Evolutionary conservation across 2,113 vertebrate genomes (phyloP).

Genomic region (Myotis yumanensis): DNA sequence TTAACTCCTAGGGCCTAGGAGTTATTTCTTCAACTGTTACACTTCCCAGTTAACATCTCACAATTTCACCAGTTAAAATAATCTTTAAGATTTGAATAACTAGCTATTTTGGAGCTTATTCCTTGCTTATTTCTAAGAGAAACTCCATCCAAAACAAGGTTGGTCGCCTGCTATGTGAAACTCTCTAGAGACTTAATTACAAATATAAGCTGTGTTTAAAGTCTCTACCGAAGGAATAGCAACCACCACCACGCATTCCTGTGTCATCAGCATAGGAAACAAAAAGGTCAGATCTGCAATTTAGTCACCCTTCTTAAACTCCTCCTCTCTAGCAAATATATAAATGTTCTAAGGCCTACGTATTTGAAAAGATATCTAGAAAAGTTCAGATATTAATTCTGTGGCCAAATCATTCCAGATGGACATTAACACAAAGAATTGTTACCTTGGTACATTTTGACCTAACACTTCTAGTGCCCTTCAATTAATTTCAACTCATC

Average conservation of each 20-base stretch:
- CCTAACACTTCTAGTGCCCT: not conserved
- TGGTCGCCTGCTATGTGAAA: not conserved
- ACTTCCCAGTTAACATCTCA: not conserved
- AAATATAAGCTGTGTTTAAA: conserved; percentile 4
- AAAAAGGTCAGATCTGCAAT: not conserved
- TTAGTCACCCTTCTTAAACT: not conserved
- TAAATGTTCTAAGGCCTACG: not conserved
- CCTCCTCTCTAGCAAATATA: not conserved
- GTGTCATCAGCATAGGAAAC: not conserved
- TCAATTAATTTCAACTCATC: not conserved
- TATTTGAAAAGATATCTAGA: not conserved
- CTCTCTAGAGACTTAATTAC: conserved; percentile 27
- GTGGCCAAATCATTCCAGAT: not conserved
- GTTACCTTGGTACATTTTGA: not conserved
- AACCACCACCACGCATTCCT: not conserved
- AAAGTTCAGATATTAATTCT: not conserved
- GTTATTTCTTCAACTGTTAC: not conserved
- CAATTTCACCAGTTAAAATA: not conserved
- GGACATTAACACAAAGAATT: not conserved
- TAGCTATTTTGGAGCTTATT: conserved; percentile 13
- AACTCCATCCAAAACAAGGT: conserved; percentile 30
- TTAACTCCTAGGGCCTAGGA: not conserved
- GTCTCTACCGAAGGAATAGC: conserved; percentile 32
- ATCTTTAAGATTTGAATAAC: not conserved
- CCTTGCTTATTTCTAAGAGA: not conserved